These are phyloP conservation scores for Eublepharis macularius DNA, from an alignment of 2,113 vertebrate species.

Conservation along the genomic window DNA sequence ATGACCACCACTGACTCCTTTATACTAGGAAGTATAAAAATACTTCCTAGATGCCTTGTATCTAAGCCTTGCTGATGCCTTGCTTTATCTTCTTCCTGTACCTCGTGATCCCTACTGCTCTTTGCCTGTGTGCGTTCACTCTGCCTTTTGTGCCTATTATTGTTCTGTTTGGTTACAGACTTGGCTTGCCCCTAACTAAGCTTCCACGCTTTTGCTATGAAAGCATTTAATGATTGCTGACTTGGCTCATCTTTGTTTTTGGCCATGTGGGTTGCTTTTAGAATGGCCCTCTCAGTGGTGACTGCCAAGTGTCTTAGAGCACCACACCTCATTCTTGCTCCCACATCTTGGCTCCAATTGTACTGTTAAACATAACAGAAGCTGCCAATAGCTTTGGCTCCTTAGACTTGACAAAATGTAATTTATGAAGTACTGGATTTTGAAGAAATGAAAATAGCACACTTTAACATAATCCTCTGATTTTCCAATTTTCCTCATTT, in stretches of 20 bases:
- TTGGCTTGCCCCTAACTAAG: neutral
- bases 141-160: neutral
- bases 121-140: neutral
- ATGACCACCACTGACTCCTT: neutral
- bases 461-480: neutral
- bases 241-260: neutral
- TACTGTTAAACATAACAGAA: neutral
- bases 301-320: neutral
- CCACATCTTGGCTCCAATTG: neutral
- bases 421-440: neutral
- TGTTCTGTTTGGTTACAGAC: neutral
- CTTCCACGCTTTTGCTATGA: neutral
- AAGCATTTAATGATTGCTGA: neutral
- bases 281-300: neutral
- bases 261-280: neutral
- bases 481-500: neutral
- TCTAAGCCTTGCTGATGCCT: neutral
- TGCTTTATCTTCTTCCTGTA: neutral
- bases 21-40: no score
- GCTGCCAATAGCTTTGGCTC: neutral
- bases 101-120: no score
- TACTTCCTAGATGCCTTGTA: neutral
- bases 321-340: no score
- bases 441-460: neutral
- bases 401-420: neutral